Conservation (phyloP, 2,113 vertebrate species). For the Laticauda colubrina region DNA sequence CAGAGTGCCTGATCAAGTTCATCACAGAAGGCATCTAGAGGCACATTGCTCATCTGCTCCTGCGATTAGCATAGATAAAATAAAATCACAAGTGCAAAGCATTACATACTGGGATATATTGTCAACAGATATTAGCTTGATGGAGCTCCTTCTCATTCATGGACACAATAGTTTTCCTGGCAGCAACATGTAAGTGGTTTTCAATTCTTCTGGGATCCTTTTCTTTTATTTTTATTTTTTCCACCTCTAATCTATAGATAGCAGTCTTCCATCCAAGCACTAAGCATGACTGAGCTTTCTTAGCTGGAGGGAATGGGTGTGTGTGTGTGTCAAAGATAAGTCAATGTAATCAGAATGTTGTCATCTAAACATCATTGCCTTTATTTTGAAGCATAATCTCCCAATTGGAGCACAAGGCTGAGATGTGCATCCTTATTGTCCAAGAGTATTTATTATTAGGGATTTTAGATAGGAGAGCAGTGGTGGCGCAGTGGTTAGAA, state of each 20-base stretch:
- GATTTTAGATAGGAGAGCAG: neutral
- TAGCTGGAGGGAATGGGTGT: neutral
- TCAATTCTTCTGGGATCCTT: neutral
- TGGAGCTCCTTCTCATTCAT: neutral
- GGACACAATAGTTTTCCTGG: neutral
- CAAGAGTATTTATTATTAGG: neutral
- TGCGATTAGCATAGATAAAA: neutral
- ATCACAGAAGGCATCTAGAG: neutral
- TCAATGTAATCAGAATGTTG: neutral
- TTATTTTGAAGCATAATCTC: neutral
- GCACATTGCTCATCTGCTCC: neutral
- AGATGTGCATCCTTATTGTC: neutral
- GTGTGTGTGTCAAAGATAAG: neutral
- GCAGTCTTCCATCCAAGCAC: neutral
- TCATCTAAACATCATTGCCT: neutral
- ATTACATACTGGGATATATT: neutral
- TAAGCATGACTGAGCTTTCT: neutral
- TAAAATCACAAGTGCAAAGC: neutral
- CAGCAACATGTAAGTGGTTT: neutral
- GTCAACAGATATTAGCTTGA: neutral
- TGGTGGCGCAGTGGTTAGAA: too few species aligned
- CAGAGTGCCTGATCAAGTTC: neutral
- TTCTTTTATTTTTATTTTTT: neutral
- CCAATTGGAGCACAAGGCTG: neutral
- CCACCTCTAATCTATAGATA: neutral